Base-by-base conservation (phyloP, 2,888 invertebrate genomes). In the Ptilodon capucinus region DNA sequence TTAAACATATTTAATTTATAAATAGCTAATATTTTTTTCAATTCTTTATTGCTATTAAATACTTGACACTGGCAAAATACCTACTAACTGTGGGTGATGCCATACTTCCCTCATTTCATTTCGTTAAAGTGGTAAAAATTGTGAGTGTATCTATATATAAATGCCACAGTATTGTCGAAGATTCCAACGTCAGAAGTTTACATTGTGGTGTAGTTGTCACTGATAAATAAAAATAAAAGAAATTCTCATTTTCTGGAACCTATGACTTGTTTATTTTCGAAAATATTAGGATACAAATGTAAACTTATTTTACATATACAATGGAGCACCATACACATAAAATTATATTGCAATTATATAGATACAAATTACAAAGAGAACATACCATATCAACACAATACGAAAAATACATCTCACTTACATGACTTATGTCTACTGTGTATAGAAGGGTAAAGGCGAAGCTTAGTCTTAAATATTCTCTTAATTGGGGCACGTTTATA, bases 251-350 rank as follows among this genome's bases (percentile, higher is more conserved):
- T n/a, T 59, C 64, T 66, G 75, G 74, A 77, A 74, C 76, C 80
- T 83, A 86, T 71, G 77, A 76, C 74, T 80, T 77, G 75, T 88
- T 87, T 88, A 87, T 84, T 87, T 84, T 66, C n/a, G 82, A 86
- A 84, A 86, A 84, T 85, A 76, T 74, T 75, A 79, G 85, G 82
- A 82, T 86, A 86, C 81, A 86, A 85, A 86, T 86, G 82, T 87
- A 84, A 86, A 86, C 72, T 77, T 83, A 85, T 80, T 73, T 79
- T 82, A 84, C 62, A 61, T 53, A 54, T 65, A 65, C 77, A 81
- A 71, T 79, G 86, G 86, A 90, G 90, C 89, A 90, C 89, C 90
- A 87, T 87, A 86, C 84, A 86, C 80, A 79, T 77, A 77, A 81
- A 83, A 81, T 76, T 68, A 81, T 79, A 84, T 77, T 79, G 84